Base-by-base conservation (phyloP, 2,888 invertebrate genomes). In the Acleris holmiana region DNA sequence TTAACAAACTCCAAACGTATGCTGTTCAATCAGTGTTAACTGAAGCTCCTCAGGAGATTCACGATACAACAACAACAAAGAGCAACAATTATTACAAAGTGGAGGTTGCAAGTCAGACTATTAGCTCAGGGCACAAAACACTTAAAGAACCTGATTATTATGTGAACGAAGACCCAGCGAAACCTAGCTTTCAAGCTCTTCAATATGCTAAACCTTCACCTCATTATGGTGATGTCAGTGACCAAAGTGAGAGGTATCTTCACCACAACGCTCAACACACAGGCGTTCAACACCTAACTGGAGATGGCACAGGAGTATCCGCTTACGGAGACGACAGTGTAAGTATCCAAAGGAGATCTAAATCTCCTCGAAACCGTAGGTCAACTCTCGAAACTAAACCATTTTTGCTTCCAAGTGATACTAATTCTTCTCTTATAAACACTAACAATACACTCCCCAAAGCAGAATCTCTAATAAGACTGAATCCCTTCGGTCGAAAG, bases 251-350 rank as follows among this genome's bases (percentile, higher is more conserved):
- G 54, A 79, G 74, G 67, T 88, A 89, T 75, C 73, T 88, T 29
- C 86, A 88, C 50, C 79, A 86, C 57, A 83, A 82, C 51, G 76
- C 78, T 15, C 78, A 85, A 59, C 77, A 76, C 18, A 75, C 76
- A 25, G 91, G 89, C 15, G 79, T 91, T 4, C 88, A 88, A 59
- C 91, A 89, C 77, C 78, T 91, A 68, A 75, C 78, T 61, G 82
- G 82, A 69, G 90, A 91, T 68, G 91, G 91, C 1, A 82, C 82
- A 1, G 88, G 84, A 60, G 82, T 87, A 0, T 86, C 91, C 21
- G 91, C 90, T 1, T 89, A 86, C 57, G 85, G 82, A 57, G 85
- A 86, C 23, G 85, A 90, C 19, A 83, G 86, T 71, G 91, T 92
- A 88, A 91, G 91, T 91, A 89, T 60, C 23, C 13, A 7, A 41